phyloP scores from a whole-genome alignment of 2,113 vertebrate genomes.

The Steatornis caripensis region DNA sequence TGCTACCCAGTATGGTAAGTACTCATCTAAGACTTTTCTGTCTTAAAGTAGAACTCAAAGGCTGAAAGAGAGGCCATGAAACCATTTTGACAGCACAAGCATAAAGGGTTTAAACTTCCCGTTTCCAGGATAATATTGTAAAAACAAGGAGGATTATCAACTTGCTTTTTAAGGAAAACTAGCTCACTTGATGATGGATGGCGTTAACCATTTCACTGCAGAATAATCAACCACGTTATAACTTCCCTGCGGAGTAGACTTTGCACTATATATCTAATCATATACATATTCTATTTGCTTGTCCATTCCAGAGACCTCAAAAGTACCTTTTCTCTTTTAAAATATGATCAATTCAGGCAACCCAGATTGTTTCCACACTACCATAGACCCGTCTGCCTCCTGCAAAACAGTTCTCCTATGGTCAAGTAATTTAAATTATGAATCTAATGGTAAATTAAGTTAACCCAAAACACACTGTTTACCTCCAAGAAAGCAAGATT shows the following conservation, averaged over 20 bases:
- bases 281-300: neutral
- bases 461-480: neutral
- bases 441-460: neutral
- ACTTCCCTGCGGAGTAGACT: neutral
- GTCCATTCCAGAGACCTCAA: neutral
- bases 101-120: neutral
- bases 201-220: neutral
- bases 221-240: neutral
- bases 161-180: neutral
- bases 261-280: neutral
- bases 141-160: neutral
- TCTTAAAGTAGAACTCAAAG: neutral
- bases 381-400: neutral
- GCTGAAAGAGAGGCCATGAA: neutral
- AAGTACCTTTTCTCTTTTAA: neutral
- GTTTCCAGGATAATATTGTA: neutral
- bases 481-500: neutral
- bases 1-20: neutral
- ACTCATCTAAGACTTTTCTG: neutral
- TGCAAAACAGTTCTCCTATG: neutral
- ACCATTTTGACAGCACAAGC: neutral
- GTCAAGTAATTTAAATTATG: neutral
- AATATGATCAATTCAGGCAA: neutral
- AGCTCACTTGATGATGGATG: neutral
- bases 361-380: neutral